Evolutionary conservation across 2,113 vertebrate genomes (phyloP).

Genomic region (Actinemys pallida): DNA sequence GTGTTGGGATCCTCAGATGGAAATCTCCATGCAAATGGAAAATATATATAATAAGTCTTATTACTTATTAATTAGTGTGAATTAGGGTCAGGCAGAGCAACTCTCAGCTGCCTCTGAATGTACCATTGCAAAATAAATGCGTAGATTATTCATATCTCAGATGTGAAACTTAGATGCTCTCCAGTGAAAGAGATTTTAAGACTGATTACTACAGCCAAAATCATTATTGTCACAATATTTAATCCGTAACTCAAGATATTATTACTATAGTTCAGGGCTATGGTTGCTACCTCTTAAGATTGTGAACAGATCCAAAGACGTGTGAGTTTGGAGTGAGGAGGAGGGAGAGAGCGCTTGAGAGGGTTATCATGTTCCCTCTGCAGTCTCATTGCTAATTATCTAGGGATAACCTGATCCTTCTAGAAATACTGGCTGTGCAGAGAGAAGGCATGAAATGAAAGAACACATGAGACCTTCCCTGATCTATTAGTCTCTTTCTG

Average conservation of each 20-base stretch:
- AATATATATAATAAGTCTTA: background rate
- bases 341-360: background rate
- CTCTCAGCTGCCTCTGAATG: background rate
- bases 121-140: background rate
- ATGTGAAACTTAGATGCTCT: background rate
- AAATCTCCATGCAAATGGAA: background rate
- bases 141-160: background rate
- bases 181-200: background rate
- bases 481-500: background rate
- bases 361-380: conserved; percentile 22
- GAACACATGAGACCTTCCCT: background rate
- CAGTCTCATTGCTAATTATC: conserved; percentile 9
- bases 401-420: conserved; percentile 23
- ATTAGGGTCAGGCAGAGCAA: background rate
- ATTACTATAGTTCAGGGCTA: background rate
- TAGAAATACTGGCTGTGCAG: conserved; percentile 4
- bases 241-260: conserved; percentile 2
- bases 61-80: background rate
- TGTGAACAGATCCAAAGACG: background rate
- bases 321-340: background rate
- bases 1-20: background rate
- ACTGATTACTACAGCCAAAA: conserved; percentile 7
- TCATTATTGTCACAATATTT: conserved; percentile 43
- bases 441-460: background rate
- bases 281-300: background rate